These are phyloP conservation scores for Trachelus stipa DNA, from an alignment of 2,888 invertebrate genomes.

Conservation along the genomic window DNA sequence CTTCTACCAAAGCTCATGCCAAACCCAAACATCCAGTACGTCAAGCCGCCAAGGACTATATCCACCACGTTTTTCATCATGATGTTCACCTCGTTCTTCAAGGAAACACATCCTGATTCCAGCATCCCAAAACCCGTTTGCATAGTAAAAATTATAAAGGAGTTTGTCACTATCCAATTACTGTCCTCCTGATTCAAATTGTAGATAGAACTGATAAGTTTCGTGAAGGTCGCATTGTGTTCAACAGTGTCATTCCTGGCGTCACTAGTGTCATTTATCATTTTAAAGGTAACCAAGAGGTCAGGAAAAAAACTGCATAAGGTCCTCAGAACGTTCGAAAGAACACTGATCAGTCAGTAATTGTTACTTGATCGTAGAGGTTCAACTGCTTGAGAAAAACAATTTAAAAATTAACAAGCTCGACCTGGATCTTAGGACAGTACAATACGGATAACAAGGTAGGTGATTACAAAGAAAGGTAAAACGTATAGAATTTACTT, in stretches of 20 bases:
- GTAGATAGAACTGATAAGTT: slow-evolving; percentile 66
- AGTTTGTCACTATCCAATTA: slow-evolving; percentile 89
- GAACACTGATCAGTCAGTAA: background rate
- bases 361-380: background rate
- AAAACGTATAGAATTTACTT: background rate
- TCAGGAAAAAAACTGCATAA: background rate
- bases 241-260: background rate
- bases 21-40: slow-evolving; percentile 96
- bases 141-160: slow-evolving; percentile 94
- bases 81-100: slow-evolving; percentile 95
- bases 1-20: slow-evolving; percentile 89
- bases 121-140: slow-evolving; percentile 95
- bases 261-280: background rate
- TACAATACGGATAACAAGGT: background rate
- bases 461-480: background rate
- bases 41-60: slow-evolving; percentile 90
- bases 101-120: slow-evolving; percentile 92
- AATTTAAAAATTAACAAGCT: slow-evolving; percentile 2
- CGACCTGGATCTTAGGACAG: background rate
- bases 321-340: background rate
- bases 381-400: background rate
- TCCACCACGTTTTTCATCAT: slow-evolving; percentile 98
- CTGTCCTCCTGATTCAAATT: slow-evolving; percentile 82
- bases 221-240: slow-evolving; percentile 32
- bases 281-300: background rate